Evolutionary conservation across 2,888 invertebrate genomes (phyloP), one percentile per base, ranked within the genome.

Genomic region (Oxycera nigricornis): DNA sequence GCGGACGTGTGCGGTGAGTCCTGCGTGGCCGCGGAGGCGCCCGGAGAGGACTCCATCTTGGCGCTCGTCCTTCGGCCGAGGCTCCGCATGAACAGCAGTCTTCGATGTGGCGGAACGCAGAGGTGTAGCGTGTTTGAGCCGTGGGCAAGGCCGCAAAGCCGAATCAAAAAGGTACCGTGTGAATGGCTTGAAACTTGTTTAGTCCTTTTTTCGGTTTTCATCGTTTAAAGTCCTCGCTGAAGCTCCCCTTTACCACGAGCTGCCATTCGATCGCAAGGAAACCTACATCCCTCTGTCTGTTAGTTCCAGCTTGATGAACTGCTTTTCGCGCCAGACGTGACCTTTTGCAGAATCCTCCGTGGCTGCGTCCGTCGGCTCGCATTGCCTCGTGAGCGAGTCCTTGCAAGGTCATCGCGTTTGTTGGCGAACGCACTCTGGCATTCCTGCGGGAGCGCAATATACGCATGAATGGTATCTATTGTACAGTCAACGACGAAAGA

Each of bases 401-500:
- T 70, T 52, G 31, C 70, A 70, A 70, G 70, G 70, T 70, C 70
- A 70, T 70, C 35, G 55, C 35, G 70, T 52, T 9, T 52, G 31
- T 31, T 70, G 22, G 70, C 55, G 17, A 17, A 24, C 55, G 28
- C 55, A 14, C 20, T 22, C 22, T 22, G 30, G 35, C 14, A 41
- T 52, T 52, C 55, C 55, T 31, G 55, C 28, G 55, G 52, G 35
- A 55, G 4, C 20, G 35, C 22, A 26, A 46, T 28, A n/a, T 70
- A 70, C 70, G 70, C 70, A 70, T 70, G 70, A 46, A 68, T 68
- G 67, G 67, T 70, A 31, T 70, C 31, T 52, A 6, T 52, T 22
- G 6, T 39, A 65, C 2, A 65, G 65, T 39, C n/a, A 20, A 26
- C 41, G 65, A 14, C 14, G 6, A 31, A 65, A 65, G 30, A 46